Base-by-base conservation (phyloP, 2,888 invertebrate genomes). In the Atethmia centrago region DNA sequence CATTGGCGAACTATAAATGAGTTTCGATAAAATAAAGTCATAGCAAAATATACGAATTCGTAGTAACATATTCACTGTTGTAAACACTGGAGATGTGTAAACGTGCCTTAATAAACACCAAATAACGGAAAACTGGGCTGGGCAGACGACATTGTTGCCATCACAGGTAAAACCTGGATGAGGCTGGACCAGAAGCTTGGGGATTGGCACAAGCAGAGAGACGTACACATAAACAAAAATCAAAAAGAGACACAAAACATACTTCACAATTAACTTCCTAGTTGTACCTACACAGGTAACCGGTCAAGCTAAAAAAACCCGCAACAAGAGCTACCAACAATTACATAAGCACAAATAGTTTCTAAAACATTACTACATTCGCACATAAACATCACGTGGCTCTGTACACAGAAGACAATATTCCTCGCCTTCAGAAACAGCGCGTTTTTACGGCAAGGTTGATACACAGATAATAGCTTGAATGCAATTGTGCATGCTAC, bases 401-500 rank as follows among this genome's bases (percentile, higher is more conserved):
- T 12, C 19, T 3, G 31, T 0, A 36, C 16, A 53, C 65, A 58
- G 55, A 79, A 69, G 49, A 69, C 77, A 79, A 82, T 82, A 82
- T 71, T 58, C 40, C 40, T 83, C 28, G 64, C 56, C 51, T 69
- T 70, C 73, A 66, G 47, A 49, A 9, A 36, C 31, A 65, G 28
- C 36, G 14, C 42, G 70, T 69, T 74, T 75, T 76, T 72, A 64
- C 55, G 14, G 19, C 85, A 85, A 85, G 85, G 87, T 71, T 79
- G 77, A 75, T 76, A 77, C 7, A 25, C 25, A 72, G 87, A 85
- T 85, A 87, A 74, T 68, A 31, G 58, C 19, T 42, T 59, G 63
- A 79, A 70, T 87, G 79, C 81, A 81, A 86, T 77, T 73, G 81
- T 84, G 78, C 76, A 81, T 77, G 73, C 61, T 28, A 36, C 58